Conservation (phyloP, 1,140 invertebrate species). For the Bombus waltoni region DNA sequence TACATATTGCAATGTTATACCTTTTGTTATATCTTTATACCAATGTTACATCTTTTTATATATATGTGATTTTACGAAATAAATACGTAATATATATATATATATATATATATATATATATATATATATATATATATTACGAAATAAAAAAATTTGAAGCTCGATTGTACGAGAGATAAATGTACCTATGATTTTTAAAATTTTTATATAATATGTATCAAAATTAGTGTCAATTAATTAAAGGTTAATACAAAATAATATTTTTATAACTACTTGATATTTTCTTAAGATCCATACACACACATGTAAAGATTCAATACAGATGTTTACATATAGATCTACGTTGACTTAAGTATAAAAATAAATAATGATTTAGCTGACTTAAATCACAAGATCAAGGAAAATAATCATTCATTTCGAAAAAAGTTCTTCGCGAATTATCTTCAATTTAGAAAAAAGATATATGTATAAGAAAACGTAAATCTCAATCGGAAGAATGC, state of each 20-base stretch:
- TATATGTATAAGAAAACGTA: slow-evolving; percentile 8
- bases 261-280: not conserved
- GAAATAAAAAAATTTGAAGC: not conserved
- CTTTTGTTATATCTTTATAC: no score
- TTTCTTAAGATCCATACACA: not conserved
- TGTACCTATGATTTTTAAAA: not conserved
- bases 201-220: no score
- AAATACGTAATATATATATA: not conserved
- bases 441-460: slow-evolving; percentile 59
- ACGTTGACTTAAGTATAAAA: not conserved
- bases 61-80: not conserved
- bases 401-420: slow-evolving; percentile 58
- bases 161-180: not conserved
- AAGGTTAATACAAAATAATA: no score
- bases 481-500: slow-evolving; percentile 50
- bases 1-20: not conserved
- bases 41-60: not conserved
- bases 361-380: not conserved
- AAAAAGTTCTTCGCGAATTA: slow-evolving; percentile 65
- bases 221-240: no score
- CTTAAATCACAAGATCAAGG: not conserved
- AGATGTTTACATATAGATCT: not conserved
- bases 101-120: no score
- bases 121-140: not conserved
- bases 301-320: not conserved